Percentiles rank a stretch among this genome's conserved stretches.
These are phyloP conservation scores for Machimus atricapillus DNA, from an alignment of 2,888 invertebrate species.

Conservation along the genomic window DNA sequence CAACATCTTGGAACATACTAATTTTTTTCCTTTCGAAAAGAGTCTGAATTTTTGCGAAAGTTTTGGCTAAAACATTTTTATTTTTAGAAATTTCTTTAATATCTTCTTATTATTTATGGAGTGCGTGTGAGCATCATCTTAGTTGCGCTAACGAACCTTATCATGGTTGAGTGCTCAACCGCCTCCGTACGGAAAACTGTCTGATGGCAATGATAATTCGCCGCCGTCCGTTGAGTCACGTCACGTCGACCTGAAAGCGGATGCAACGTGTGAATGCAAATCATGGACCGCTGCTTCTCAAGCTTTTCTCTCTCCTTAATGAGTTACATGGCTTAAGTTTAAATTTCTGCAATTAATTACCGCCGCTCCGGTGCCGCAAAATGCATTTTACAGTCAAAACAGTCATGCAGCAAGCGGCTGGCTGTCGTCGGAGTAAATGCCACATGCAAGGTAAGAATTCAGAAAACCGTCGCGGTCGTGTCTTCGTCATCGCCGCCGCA, in stretches of 20 bases:
- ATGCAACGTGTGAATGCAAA: not conserved
- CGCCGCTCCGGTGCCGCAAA: not conserved
- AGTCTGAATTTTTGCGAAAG: too few relatives aligned
- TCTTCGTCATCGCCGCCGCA: not conserved
- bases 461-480: not conserved
- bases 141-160: not conserved
- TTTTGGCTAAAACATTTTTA: too few relatives aligned
- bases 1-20: too few relatives aligned
- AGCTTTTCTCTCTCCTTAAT: not conserved
- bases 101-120: not conserved
- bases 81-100: not conserved
- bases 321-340: not conserved
- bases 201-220: not conserved
- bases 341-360: constrained; percentile 19
- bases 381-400: not conserved
- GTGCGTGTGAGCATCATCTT: not conserved
- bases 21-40: too few relatives aligned
- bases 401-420: not conserved
- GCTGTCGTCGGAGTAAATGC: not conserved
- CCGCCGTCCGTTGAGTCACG: not conserved
- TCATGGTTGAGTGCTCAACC: not conserved
- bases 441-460: too few relatives aligned
- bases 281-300: not conserved
- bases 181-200: not conserved
- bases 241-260: not conserved